A percentile compares a stretch with the other conserved stretches of the same genome.
Conservation (phyloP, 2,113 vertebrate species). For the Aix galericulata region DNA sequence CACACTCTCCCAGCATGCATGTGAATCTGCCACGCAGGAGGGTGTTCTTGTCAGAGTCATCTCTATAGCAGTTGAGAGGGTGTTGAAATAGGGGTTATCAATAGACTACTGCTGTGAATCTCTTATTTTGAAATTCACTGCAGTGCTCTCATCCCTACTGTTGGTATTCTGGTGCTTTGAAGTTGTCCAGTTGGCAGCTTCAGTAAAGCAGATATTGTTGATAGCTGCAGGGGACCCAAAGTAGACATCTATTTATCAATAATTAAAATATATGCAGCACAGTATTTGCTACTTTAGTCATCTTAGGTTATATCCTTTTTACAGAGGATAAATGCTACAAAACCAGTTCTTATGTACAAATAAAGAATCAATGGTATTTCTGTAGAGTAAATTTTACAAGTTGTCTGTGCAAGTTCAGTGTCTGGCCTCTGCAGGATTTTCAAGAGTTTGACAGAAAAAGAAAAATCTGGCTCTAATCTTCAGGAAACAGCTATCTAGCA, state of each 20-base stretch:
- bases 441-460: not conserved
- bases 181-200: not conserved
- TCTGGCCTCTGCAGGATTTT: not conserved
- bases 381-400: not conserved
- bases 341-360: not conserved
- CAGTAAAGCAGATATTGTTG: not conserved
- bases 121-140: not conserved
- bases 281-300: not conserved
- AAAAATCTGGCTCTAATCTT: not conserved
- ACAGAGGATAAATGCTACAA: not conserved
- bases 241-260: not conserved
- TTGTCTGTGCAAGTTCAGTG: not conserved
- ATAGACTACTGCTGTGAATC: not conserved
- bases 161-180: not conserved
- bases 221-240: not conserved
- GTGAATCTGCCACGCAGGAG: not conserved
- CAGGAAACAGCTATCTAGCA: not conserved
- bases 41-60: not conserved
- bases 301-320: not conserved
- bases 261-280: not conserved
- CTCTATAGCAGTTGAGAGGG: too few relatives aligned
- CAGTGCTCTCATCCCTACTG: not conserved
- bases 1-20: not conserved
- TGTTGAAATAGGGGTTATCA: not conserved
- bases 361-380: not conserved